Percentiles rank a stretch among this genome's conserved stretches.
phyloP scores from a whole-genome alignment of 2,888 invertebrate genomes.

The Zootermopsis nevadensis region DNA sequence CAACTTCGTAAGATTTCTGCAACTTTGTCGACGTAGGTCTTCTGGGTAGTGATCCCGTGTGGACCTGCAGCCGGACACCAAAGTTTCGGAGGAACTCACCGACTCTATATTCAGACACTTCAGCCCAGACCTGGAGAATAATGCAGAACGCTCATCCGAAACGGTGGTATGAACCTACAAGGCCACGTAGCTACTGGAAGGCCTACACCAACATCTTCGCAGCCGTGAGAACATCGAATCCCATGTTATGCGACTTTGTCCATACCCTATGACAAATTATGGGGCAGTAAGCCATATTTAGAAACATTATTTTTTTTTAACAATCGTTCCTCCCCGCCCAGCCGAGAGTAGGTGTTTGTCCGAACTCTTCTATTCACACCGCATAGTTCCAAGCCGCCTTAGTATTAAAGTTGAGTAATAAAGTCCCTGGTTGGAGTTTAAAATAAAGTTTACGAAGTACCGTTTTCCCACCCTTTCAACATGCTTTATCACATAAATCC shows the following conservation, averaged over 20 bases:
- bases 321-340: neutral
- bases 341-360: neutral
- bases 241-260: neutral
- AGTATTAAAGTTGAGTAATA: constrained; percentile 8
- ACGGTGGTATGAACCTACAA: no score
- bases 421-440: constrained; percentile 1
- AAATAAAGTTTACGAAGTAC: constrained; percentile 7
- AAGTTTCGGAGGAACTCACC: no score
- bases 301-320: constrained; percentile 7
- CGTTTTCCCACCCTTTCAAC: neutral
- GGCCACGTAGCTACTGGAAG: no score
- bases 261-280: neutral
- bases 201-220: no score
- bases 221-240: no score
- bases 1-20: no score
- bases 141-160: no score
- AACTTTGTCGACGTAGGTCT: no score
- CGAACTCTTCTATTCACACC: neutral
- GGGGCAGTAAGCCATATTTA: neutral
- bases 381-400: neutral
- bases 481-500: constrained; percentile 13
- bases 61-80: no score
- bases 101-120: no score
- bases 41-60: no score
- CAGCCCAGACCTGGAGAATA: no score